Evolutionary conservation across 2,888 invertebrate species (phyloP).

Genomic region (Sphecodes monilicornis): DNA sequence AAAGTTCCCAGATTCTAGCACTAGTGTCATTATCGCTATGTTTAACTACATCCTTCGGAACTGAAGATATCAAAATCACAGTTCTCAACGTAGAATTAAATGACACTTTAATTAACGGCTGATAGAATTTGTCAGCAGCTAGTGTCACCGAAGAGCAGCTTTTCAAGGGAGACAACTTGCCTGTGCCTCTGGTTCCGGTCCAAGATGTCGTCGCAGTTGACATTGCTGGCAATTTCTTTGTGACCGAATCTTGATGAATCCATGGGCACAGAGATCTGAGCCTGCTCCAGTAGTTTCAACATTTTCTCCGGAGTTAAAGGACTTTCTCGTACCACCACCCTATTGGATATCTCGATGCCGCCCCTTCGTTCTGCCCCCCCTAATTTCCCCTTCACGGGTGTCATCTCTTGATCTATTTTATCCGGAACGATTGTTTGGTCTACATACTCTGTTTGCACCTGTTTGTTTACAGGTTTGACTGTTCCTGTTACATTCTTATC

Average conservation of each 20-base stretch:
- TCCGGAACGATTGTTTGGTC: neutral
- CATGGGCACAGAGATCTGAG: constrained; percentile 77
- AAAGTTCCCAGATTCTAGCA: constrained; percentile 34
- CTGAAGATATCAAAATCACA: constrained; percentile 3
- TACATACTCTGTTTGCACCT: constrained; percentile 62
- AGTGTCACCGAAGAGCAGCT: constrained; percentile 81
- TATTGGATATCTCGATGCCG: neutral
- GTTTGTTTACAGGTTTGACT: constrained; percentile 50
- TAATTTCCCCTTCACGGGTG: constrained; percentile 8
- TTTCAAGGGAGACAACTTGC: constrained; percentile 82
- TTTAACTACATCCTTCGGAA: constrained; percentile 12
- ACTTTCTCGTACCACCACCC: constrained; percentile 23
- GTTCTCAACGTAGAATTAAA: neutral
- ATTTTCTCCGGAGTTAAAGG: constrained; percentile 78
- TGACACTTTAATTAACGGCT: neutral
- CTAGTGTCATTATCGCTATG: neutral
- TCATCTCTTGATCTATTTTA: constrained; percentile 38
- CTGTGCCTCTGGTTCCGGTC: constrained; percentile 76
- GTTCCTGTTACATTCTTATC: constrained; percentile 25
- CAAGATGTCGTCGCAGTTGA: constrained; percentile 53
- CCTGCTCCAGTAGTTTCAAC: constrained; percentile 81
- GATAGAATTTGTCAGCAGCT: constrained; percentile 70
- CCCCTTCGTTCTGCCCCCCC: neutral
- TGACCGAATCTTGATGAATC: constrained; percentile 70
- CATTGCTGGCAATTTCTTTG: constrained; percentile 12